phyloP scores from a whole-genome alignment of 1,140 invertebrate species.

The Gonatopus flavifemur region DNA sequence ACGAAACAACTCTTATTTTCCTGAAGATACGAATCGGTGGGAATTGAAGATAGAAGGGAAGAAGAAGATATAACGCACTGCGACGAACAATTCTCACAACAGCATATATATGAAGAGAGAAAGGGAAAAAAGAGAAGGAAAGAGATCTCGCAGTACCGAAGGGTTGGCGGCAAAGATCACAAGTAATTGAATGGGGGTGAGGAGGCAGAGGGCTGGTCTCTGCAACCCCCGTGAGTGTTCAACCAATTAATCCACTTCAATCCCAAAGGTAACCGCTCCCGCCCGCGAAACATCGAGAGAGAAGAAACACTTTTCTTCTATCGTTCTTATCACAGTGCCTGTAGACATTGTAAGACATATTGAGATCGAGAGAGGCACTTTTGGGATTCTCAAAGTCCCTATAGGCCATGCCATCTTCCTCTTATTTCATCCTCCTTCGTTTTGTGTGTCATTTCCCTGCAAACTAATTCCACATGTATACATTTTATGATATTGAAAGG shows the following conservation, averaged over 20 bases:
- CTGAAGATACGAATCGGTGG: too few species aligned
- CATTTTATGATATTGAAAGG: too few species aligned
- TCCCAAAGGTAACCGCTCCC: slow-evolving; percentile 36
- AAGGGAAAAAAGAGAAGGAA: not conserved
- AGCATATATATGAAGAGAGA: slow-evolving; percentile 29
- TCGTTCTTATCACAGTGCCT: slow-evolving; percentile 25
- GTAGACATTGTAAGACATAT: slow-evolving; percentile 40
- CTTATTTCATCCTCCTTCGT: too few species aligned
- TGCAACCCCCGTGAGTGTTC: slow-evolving; percentile 46
- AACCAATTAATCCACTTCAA: slow-evolving; percentile 54
- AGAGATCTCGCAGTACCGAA: slow-evolving; percentile 34
- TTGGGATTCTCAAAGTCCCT: slow-evolving; percentile 21
- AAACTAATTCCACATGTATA: too few species aligned
- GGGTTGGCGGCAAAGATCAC: slow-evolving; percentile 45
- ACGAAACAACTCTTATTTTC: too few species aligned
- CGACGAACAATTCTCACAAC: slow-evolving; percentile 34
- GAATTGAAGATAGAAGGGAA: too few species aligned
- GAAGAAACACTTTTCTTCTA: slow-evolving; percentile 32
- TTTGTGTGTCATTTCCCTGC: too few species aligned
- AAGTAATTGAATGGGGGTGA: slow-evolving; percentile 44
- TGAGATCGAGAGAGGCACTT: slow-evolving; percentile 38
- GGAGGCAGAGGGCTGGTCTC: slow-evolving; percentile 25
- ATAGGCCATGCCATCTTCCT: too few species aligned
- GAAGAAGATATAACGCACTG: too few species aligned
- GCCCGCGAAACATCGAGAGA: slow-evolving; percentile 40